Base-by-base conservation (phyloP, 2,888 invertebrate genomes). In the Athalia circularis region DNA sequence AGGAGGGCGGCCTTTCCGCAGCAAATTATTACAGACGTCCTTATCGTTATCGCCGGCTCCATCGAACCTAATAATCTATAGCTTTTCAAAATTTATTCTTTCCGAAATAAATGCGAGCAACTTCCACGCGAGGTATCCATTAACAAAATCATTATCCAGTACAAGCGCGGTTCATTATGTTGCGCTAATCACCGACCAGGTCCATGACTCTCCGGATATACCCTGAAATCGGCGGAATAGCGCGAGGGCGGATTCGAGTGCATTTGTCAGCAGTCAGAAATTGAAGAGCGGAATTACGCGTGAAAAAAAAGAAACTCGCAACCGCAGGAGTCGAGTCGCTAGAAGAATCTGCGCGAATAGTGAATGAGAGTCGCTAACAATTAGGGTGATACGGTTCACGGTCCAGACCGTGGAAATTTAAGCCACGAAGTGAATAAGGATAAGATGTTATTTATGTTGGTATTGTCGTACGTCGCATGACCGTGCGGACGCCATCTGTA, bases 161-260 rank as follows among this genome's bases (percentile, higher is more conserved):
- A 74, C 78, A 62, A 72, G 52, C 50, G 62, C 64, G 47, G 47
- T 52, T 43, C 45, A 78, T 78, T 78, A n/a, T n/a, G 78, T 78
- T 78, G 78, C 74, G 45, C 78, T 78, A 78, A 78, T 78, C 78
- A 59, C 64, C 50, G 78, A 52, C 54, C 62, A 78, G 29, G 29
- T 29, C 2, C 74, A 78, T 78, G 78, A 78, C 78, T 78, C 64
- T 78, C 54, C 78, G 74, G 52, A 78, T 78, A 54, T 52, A 61
- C 75, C 61, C 75, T 75, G 61, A 29, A 29, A 29, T 29, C 2
- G 29, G 29, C 59, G 29, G 59, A 77, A 43, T 59, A 77, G 13
- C 50, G 43, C 48, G 77, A 15, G 57, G 62, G 57, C 29, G 65
- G 59, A 59, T 47, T 65, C 47, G 74, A 72, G 74, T 68, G 13